Evolutionary conservation across 2,113 vertebrate genomes (phyloP).

Genomic region (Hymenochirus boettgeri): DNA sequence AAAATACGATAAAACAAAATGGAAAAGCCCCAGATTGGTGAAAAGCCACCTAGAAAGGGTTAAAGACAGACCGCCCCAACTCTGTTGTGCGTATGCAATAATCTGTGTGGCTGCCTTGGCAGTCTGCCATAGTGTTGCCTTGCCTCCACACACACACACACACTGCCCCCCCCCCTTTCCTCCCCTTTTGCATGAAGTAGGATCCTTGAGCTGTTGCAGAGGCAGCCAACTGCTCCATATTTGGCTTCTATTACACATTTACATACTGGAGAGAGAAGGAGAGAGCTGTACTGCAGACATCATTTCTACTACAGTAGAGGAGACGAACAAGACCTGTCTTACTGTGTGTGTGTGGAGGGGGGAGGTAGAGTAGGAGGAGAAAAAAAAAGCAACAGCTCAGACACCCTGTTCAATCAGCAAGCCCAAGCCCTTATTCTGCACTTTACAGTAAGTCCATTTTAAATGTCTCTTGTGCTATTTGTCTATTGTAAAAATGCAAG

Average conservation of each 20-base stretch:
- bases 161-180: slow-evolving; percentile 33
- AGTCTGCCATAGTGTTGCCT: slow-evolving; percentile 65
- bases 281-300: slow-evolving; percentile 83
- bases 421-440: slow-evolving; percentile 55
- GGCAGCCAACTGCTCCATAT: slow-evolving; percentile 81
- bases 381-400: slow-evolving; percentile 55
- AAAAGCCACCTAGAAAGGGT: slow-evolving; percentile 47
- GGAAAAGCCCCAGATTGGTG: slow-evolving; percentile 5
- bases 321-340: slow-evolving; percentile 79
- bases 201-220: slow-evolving; percentile 75
- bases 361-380: slow-evolving; percentile 57
- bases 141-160: slow-evolving; percentile 46
- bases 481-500: slow-evolving; percentile 47
- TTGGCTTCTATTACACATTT: slow-evolving; percentile 76
- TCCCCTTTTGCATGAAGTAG: slow-evolving; percentile 57
- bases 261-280: slow-evolving; percentile 60
- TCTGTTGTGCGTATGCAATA: slow-evolving; percentile 57
- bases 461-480: slow-evolving; percentile 51
- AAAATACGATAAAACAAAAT: not conserved
- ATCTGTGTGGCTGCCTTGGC: slow-evolving; percentile 64
- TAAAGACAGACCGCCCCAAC: slow-evolving; percentile 60
- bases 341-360: slow-evolving; percentile 80
- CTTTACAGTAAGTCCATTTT: slow-evolving; percentile 83
- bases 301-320: slow-evolving; percentile 76
- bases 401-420: slow-evolving; percentile 39